phyloP scores from a whole-genome alignment of 2,797 vertebrate species.

The Phalanger gymnotis region DNA sequence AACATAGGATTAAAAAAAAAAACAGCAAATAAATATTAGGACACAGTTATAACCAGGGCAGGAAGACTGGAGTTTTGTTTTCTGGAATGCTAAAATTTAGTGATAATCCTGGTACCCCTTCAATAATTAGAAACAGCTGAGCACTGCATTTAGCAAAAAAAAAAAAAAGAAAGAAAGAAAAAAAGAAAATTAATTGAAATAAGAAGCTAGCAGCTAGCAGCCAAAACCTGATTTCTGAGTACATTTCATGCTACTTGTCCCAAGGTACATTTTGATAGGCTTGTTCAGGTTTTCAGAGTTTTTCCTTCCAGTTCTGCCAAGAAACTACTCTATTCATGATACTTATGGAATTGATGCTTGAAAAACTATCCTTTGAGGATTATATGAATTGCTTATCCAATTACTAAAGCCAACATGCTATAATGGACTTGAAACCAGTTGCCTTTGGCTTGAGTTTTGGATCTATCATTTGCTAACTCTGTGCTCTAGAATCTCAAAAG shows the following conservation, averaged over 20 bases:
- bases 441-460: neutral
- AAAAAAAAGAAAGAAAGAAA: too few relatives aligned
- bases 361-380: neutral
- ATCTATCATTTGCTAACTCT: neutral
- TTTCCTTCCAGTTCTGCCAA: neutral
- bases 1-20: conserved; percentile 24
- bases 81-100: neutral
- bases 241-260: neutral
- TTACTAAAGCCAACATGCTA: neutral
- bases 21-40: conserved; percentile 12
- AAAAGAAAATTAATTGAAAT: neutral
- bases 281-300: neutral
- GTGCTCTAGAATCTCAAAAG: neutral
- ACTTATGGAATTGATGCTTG: neutral
- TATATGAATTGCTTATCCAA: neutral
- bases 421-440: neutral
- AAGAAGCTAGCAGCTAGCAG: neutral
- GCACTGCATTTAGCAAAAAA: neutral
- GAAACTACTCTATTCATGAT: neutral
- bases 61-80: neutral
- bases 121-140: neutral
- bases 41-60: neutral
- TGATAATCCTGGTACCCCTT: neutral
- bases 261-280: neutral
- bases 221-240: neutral